Base-by-base conservation (phyloP, 2,797 vertebrate species). In the Aeoliscus strigatus region DNA sequence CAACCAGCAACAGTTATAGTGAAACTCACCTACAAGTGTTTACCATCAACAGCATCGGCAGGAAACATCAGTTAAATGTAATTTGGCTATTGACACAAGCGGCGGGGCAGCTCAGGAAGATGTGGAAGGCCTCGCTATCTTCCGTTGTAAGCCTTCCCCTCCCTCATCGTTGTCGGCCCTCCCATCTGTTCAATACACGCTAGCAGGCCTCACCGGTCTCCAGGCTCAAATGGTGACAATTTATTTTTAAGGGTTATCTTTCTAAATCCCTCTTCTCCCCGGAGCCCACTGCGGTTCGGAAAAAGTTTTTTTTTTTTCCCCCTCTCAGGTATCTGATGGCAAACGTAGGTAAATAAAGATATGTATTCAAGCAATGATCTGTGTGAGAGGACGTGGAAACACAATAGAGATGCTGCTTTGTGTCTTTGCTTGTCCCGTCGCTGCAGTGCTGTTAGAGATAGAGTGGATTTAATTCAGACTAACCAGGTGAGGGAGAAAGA, bases 171-270 rank as follows among this genome's bases (percentile, higher is more conserved):
- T 14, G 13, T 17, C 25, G 16, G 18, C 17, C 14, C 12, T 35
- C 31, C 27, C 13, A 39, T 52, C 61, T 44, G 38, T 51, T 62
- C 50, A 32, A 37, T 46, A 45, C 25, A 33, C 14, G 29, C 35
- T 17, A 26, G 39, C 43, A 29, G 50, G 51, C 63, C 46, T 59
- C 54, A 23, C 16, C 45, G 50, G 42, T 52, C 47, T 10, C 25
- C 24, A 58, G 52, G 64, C 41, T 49, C 47, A 55, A 62, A 60
- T 46, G 16, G 32, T 51, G 40, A 51, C 58, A 53, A 68, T 73
- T 69, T 66, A 11, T 72, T 70, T 62, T 51, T 29, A 60, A 50
- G 28, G 53, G 54, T 64, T 72, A 78, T 66, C 69, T 67, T 53
- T 68, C 60, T 38, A 45, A 61, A 69, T 73, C 55, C 34, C 27